Conservation (phyloP, 2,888 invertebrate species). For the Lasioglossum figueresi region DNA sequence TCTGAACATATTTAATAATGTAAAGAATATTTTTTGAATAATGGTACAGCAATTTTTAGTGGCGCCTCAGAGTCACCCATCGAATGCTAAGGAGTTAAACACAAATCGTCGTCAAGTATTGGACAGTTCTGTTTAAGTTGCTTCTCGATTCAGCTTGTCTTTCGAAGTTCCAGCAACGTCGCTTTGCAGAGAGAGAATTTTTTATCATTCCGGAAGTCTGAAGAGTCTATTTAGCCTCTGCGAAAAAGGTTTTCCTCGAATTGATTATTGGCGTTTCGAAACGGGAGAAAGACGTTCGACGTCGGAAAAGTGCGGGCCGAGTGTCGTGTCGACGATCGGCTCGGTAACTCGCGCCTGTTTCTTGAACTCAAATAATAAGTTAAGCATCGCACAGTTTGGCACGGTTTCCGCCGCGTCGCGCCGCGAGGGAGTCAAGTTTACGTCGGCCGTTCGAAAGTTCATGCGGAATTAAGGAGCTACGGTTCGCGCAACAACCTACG, state of each 20-base stretch:
- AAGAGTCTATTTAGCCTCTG: neutral
- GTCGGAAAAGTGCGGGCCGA: constrained; percentile 1
- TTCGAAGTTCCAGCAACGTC: too few relatives aligned
- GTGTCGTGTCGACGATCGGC: constrained; percentile 26
- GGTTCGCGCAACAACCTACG: constrained; percentile 21
- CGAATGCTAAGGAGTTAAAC: too few relatives aligned
- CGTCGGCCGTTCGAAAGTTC: constrained; percentile 39
- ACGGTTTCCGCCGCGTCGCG: constrained; percentile 16
- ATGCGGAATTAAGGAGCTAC: constrained; percentile 43
- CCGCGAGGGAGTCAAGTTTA: constrained; percentile 19
- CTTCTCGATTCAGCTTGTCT: too few relatives aligned
- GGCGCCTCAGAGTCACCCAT: too few relatives aligned
- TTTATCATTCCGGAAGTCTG: too few relatives aligned
- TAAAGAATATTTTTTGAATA: too few relatives aligned
- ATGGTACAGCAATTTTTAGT: too few relatives aligned
- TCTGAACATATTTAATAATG: too few relatives aligned
- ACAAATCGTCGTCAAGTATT: too few relatives aligned
- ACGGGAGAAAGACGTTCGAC: neutral
- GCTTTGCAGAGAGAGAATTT: too few relatives aligned
- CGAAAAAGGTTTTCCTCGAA: constrained; percentile 20
- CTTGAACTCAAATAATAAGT: constrained; percentile 35
- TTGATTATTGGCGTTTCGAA: neutral
- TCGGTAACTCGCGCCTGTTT: constrained; percentile 20
- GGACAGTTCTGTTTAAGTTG: too few relatives aligned
- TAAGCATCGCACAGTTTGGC: constrained; percentile 41